Conservation (phyloP, 2,888 invertebrate species). For the Conomelus anceps region DNA sequence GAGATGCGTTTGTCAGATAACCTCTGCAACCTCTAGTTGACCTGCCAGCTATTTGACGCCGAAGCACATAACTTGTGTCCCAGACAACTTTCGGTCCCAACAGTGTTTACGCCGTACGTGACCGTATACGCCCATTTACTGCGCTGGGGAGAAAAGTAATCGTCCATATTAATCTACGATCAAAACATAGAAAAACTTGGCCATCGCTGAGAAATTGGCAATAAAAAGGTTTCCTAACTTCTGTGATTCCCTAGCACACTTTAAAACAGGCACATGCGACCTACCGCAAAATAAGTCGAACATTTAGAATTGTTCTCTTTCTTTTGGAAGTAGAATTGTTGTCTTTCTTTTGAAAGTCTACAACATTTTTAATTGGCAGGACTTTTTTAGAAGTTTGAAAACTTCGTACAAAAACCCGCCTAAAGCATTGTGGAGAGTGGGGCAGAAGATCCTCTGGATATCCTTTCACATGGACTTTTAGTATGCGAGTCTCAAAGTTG, state of each 20-base stretch:
- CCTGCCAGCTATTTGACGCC: not conserved
- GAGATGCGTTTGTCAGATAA: not conserved
- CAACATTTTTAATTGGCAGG: not conserved
- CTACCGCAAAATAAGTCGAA: not conserved
- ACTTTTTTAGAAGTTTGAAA: no score
- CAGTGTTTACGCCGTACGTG: not conserved
- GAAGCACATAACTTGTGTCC: not conserved
- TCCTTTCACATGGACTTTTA: not conserved
- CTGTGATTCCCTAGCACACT: not conserved
- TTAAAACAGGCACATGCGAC: not conserved
- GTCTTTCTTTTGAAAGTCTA: not conserved
- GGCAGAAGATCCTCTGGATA: not conserved
- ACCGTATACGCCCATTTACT: not conserved
- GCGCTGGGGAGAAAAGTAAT: not conserved
- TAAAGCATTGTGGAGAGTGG: no score
- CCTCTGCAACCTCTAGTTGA: not conserved
- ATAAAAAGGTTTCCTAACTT: not conserved
- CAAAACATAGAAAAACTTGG: not conserved
- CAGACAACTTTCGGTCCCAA: not conserved
- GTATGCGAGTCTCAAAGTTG: not conserved
- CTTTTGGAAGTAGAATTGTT: not conserved
- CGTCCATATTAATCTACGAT: not conserved
- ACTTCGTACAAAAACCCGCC: not conserved
- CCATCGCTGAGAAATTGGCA: not conserved
- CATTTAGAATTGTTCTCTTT: not conserved